Evolutionary conservation across 2,888 invertebrate genomes (phyloP), one percentile per base, ranked within the genome.

Genomic region (Drosophila prostipennis): DNA sequence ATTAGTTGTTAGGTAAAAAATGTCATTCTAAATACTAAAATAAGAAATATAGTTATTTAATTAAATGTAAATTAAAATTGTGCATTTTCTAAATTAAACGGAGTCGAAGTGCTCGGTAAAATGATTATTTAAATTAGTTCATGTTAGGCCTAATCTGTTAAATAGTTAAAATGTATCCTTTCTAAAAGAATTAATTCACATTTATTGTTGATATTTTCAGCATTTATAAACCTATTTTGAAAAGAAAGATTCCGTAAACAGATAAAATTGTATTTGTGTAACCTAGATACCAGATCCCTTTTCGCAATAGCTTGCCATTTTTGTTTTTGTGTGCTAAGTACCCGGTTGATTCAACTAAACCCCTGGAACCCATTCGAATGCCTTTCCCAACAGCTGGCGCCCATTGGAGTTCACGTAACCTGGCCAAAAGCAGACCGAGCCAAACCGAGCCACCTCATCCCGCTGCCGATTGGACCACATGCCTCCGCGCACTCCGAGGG

Each of bases 401-500:
- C 45, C 45, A 29, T 45, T 40, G 26, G 10, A 7, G 48, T 46
- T 71, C 69, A 69, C 76, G 73, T 79, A 72, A 77, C 40, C 60
- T 57, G 45, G 10, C 42, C 43, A 48, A 40, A 64, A 58, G 39
- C 53, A 67, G 67, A 29, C 11, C 5, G 26, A 26, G 26, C 26
- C 58, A 16, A 16, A 65, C 26, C n/a, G 10, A 32, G 10, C 26
- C 37, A 16, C 64, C 45, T 46, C 67, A 65, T 40, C 45, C 67
- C 68, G 67, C 40, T 16, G 37, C 6, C 16, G 43, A 40, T 36
- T 32, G 39, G 34, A 72, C 83, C 64, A 85, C 86, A 82, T 87
- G 80, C 87, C 76, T 74, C 68, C 79, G 58, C 76, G 72, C 77
- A 76, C 72, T 65, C 67, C 82, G 45, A 76, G 77, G 82, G 74